A percentile compares a stretch with the other conserved stretches of the same genome.
These are phyloP conservation scores for Anas platyrhynchos DNA, from an alignment of 2,113 vertebrate genomes.

Conservation along the genomic window DNA sequence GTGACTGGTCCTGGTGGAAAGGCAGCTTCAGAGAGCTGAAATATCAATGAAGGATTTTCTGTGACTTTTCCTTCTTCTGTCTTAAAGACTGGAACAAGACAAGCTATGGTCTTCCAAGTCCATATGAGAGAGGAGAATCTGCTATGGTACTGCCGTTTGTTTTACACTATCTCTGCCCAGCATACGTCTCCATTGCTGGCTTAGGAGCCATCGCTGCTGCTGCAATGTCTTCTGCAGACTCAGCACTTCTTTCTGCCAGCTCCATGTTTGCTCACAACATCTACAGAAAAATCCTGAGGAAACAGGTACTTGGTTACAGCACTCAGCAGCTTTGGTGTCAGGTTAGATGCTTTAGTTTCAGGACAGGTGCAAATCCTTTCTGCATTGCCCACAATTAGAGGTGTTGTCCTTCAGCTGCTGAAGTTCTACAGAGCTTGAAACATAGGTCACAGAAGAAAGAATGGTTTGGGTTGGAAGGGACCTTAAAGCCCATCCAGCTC, in stretches of 20 bases:
- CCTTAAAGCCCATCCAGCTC: not conserved
- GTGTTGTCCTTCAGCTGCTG: not conserved
- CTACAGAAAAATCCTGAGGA: slow-evolving; percentile 80
- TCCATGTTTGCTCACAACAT: slow-evolving; percentile 79
- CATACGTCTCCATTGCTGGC: slow-evolving; percentile 72
- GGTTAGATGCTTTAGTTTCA: not conserved
- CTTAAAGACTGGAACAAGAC: slow-evolving; percentile 85
- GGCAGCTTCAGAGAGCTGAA: not conserved
- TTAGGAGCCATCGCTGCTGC: slow-evolving; percentile 77
- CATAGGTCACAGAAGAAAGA: not conserved
- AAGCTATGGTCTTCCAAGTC: slow-evolving; percentile 77
- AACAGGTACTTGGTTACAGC: slow-evolving; percentile 58
- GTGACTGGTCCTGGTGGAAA: not conserved
- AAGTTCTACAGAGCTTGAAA: not conserved
- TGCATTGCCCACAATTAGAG: not conserved
- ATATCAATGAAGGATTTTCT: not conserved
- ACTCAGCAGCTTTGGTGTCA: not conserved
- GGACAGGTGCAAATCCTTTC: not conserved
- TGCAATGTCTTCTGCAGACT: slow-evolving; percentile 81
- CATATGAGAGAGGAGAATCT: slow-evolving; percentile 75
- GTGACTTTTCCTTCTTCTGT: not conserved
- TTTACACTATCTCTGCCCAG: slow-evolving; percentile 77
- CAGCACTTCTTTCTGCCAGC: slow-evolving; percentile 73
- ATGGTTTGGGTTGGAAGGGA: not conserved
- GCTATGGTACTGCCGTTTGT: slow-evolving; percentile 78